These are phyloP conservation scores for Taenaris catops DNA, from an alignment of 2,888 invertebrate genomes.

Conservation along the genomic window DNA sequence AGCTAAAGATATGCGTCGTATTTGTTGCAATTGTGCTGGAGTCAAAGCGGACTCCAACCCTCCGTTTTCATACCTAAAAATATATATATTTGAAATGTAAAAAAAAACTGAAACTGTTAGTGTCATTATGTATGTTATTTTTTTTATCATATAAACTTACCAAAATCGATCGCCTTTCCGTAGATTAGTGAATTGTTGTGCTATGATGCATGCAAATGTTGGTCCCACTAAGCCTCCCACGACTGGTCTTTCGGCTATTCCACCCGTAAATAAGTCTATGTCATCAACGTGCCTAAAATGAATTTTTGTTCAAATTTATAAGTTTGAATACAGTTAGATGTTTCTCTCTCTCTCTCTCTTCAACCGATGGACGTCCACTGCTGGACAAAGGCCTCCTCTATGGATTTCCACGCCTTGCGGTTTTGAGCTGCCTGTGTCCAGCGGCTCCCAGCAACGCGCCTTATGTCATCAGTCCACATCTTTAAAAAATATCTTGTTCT, in stretches of 20 bases:
- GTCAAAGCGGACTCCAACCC: constrained; percentile 87
- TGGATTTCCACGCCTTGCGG: no score
- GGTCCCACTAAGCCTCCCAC: constrained; percentile 91
- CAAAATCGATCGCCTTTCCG: constrained; percentile 90
- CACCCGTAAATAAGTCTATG: constrained; percentile 91
- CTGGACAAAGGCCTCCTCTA: no score
- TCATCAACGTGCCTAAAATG: constrained; percentile 84
- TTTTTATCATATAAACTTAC: no score
- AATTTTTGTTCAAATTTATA: neutral
- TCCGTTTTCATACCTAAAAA: constrained; percentile 87
- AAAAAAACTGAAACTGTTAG: no score
- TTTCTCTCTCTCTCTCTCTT: no score
- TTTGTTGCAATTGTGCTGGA: constrained; percentile 86
- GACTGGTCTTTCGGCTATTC: constrained; percentile 89
- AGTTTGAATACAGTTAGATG: constrained; percentile 2
- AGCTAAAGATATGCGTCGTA: constrained; percentile 84
- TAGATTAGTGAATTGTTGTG: constrained; percentile 89
- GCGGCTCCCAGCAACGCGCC: no score
- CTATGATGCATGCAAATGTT: constrained; percentile 93
- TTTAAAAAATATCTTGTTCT: no score
- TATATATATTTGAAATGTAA: no score
- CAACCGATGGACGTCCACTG: no score
- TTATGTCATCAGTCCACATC: no score
- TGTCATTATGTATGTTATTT: no score
- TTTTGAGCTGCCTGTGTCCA: no score